Percentiles rank a stretch among this genome's conserved stretches.
phyloP scores from a whole-genome alignment of 1,140 invertebrate genomes.

The Musca vetustissima region DNA sequence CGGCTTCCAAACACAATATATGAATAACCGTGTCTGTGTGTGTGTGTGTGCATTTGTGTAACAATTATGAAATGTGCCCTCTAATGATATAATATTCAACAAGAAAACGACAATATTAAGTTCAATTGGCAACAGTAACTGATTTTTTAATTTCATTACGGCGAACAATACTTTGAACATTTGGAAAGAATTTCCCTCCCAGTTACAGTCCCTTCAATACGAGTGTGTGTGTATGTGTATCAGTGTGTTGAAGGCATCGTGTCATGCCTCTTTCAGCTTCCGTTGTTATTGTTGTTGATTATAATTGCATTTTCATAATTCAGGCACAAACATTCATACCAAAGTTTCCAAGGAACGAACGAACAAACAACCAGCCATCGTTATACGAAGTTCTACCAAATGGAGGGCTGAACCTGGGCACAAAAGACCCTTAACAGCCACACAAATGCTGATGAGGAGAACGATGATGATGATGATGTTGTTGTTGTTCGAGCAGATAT shows the following conservation, averaged over 20 bases:
- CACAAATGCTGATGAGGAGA: neutral
- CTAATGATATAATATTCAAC: constrained; percentile 14
- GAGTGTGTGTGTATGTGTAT: neutral
- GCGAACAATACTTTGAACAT: constrained; percentile 2
- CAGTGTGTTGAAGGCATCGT: neutral
- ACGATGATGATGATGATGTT: neutral
- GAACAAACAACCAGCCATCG: too few relatives aligned
- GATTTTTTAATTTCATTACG: constrained; percentile 25
- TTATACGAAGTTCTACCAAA: too few relatives aligned
- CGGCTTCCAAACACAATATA: too few relatives aligned
- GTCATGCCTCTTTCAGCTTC: neutral
- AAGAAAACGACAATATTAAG: neutral
- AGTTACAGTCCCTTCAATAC: too few relatives aligned
- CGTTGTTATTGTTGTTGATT: neutral
- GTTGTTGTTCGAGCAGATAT: too few relatives aligned
- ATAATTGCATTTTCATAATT: constrained; percentile 14
- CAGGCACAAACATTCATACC: neutral
- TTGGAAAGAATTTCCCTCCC: neutral
- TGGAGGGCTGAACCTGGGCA: neutral
- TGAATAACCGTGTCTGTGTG: neutral
- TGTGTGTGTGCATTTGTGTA: too few relatives aligned
- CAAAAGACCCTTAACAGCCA: neutral
- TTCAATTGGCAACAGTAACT: constrained; percentile 21
- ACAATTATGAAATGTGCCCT: constrained; percentile 5
- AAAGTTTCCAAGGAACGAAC: too few relatives aligned